Evolutionary conservation across 2,888 invertebrate genomes (phyloP).

Genomic region (Hirtodrosophila confusa): DNA sequence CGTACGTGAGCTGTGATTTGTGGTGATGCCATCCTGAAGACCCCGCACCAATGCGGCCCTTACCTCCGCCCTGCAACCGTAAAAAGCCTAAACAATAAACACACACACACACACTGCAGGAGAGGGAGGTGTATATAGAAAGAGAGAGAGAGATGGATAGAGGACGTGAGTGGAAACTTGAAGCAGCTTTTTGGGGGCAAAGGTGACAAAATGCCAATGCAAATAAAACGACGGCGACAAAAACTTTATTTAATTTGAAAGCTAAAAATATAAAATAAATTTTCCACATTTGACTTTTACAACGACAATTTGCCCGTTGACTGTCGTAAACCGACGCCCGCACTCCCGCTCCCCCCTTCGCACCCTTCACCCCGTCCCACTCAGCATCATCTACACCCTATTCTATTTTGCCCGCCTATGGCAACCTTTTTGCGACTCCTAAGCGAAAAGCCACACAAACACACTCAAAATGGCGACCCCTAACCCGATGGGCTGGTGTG

Average conservation of each 20-base stretch:
- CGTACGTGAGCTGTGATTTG: conserved; percentile 72
- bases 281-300: conserved; percentile 77
- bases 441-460: conserved; percentile 15
- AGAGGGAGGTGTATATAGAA: conserved; percentile 5
- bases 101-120: conserved; percentile 33
- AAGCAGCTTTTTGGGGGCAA: conserved; percentile 34
- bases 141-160: neutral
- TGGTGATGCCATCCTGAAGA: conserved; percentile 45
- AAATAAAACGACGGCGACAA: conserved; percentile 69
- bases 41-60: neutral
- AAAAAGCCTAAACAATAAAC: conserved; percentile 76
- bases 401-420: conserved; percentile 45
- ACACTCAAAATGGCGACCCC: conserved; percentile 41
- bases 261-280: conserved; percentile 77
- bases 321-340: conserved; percentile 64
- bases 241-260: conserved; percentile 78
- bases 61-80: conserved; percentile 12
- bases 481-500: conserved; percentile 17
- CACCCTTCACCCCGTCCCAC: neutral
- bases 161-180: conserved; percentile 62
- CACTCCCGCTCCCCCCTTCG: neutral
- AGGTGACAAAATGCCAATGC: conserved; percentile 68
- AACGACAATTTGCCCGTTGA: conserved; percentile 72
- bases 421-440: conserved; percentile 55
- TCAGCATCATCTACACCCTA: neutral